Base-by-base conservation (phyloP, 2,797 vertebrate genomes). In the Strix occidentalis region DNA sequence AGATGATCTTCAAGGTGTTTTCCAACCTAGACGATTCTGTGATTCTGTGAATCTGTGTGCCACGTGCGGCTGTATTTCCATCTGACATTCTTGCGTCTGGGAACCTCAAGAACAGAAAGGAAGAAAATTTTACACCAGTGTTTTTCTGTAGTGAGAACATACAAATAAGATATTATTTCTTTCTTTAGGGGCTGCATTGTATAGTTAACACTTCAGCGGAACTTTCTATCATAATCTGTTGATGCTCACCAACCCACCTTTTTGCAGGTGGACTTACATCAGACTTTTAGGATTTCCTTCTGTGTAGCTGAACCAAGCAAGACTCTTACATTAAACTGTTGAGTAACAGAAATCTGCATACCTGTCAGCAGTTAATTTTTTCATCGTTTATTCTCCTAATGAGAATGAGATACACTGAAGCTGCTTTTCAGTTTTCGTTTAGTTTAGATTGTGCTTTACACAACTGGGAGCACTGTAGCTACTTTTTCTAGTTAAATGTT, bases 401-500 rank as follows among this genome's bases (percentile, higher is more conserved):
- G 41, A 96, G 41, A 66, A 71, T 56, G 53, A 91, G 95, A 96
- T 66, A 77, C 33, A 56, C 83, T 93, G 81, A 95, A 96, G 53
- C 87, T 95, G 93, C 84, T 95, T 95, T 97, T 95, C 85, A 71
- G 83, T 35, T 93, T 89, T 95, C 95, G 87, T 95, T 96, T 96
- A 84, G 89, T 89, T 97, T 96, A 94, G 70, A 74, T 91, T 87
- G 63, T 91, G 46, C 87, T 92, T 90, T 95, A 86, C 83, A 93
- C 71, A 87, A 95, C 84, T 95, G 96, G 95, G 78, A 96, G 80
- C 91, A 87, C 66, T 95, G 94, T 66, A 97, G 96, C 96, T 97
- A 96, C 96, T 97, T 97, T 96, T 94, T 82, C 83, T 96, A 94
- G 93, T 97, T 94, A 95, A 95, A 97, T 88, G 89, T 93, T 97